phyloP scores from a whole-genome alignment of 2,888 invertebrate genomes.

The Drosophila histrio region DNA sequence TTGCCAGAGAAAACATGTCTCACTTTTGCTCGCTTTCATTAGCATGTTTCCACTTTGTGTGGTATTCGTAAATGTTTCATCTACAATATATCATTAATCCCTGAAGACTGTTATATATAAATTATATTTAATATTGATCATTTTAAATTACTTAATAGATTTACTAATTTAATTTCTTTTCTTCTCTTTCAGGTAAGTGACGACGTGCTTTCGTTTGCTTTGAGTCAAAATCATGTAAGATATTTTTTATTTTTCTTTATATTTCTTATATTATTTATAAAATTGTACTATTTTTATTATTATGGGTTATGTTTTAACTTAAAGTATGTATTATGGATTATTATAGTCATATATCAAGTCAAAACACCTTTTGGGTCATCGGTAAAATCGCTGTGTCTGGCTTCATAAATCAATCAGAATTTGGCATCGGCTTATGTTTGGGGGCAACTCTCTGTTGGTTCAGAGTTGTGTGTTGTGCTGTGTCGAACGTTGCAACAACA shows the following conservation, averaged over 20 bases:
- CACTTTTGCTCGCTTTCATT: too few relatives aligned
- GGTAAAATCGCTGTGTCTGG: constrained; percentile 39
- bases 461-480: constrained; percentile 17
- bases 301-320: background rate
- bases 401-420: constrained; percentile 74
- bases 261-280: constrained; percentile 16
- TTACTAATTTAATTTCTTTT: background rate
- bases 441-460: constrained; percentile 3
- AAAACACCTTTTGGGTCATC: constrained; percentile 43
- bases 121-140: too few relatives aligned
- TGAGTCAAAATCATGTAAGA: constrained; percentile 82
- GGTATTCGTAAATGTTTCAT: background rate
- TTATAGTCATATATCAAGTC: constrained; percentile 17
- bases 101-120: too few relatives aligned
- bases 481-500: constrained; percentile 69
- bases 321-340: background rate
- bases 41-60: too few relatives aligned
- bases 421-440: constrained; percentile 31
- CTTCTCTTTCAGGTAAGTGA: constrained; percentile 79
- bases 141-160: background rate
- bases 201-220: constrained; percentile 81
- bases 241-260: constrained; percentile 32
- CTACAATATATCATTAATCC: too few relatives aligned
- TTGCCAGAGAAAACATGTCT: too few relatives aligned
- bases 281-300: constrained; percentile 6